Percentiles rank a stretch among this genome's conserved stretches.
phyloP scores from a whole-genome alignment of 2,888 invertebrate genomes.

The Entomobrya proxima region DNA sequence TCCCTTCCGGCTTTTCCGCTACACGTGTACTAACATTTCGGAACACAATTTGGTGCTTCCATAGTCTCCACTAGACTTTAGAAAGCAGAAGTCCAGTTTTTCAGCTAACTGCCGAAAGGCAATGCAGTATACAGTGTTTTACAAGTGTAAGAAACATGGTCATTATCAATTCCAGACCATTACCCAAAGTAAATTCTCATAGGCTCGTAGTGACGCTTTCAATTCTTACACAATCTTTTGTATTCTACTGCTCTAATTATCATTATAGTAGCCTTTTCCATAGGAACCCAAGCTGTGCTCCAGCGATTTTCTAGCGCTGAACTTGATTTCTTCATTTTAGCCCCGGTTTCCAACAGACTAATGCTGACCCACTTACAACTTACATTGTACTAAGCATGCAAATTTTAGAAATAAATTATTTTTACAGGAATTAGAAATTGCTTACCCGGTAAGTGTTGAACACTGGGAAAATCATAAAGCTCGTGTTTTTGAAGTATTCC shows the following conservation, averaged over 20 bases:
- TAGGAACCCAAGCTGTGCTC: too few relatives aligned
- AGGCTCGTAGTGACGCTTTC: not conserved
- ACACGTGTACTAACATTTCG: too few relatives aligned
- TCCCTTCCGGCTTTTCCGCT: too few relatives aligned
- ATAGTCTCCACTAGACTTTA: not conserved
- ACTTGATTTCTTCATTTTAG: too few relatives aligned
- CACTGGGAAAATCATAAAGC: slow-evolving; percentile 68
- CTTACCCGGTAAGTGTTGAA: slow-evolving; percentile 69
- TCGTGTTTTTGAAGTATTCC: slow-evolving; percentile 63
- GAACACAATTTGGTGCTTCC: not conserved
- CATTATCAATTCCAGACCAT: slow-evolving; percentile 18
- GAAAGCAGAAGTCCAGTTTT: not conserved
- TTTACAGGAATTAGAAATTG: not conserved
- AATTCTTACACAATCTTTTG: too few relatives aligned
- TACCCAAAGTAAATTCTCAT: not conserved
- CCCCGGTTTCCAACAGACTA: too few relatives aligned
- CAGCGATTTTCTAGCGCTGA: too few relatives aligned
- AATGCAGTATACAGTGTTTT: too few relatives aligned
- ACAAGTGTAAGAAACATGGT: slow-evolving; percentile 12
- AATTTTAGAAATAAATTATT: not conserved
- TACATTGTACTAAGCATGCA: not conserved
- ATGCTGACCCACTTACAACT: too few relatives aligned
- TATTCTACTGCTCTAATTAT: too few relatives aligned
- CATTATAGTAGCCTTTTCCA: too few relatives aligned
- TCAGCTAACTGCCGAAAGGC: not conserved